Evolutionary conservation across 92 coral and sea anemone genomes (phyloP).

Genomic region (Galaxea fascicularis): DNA sequence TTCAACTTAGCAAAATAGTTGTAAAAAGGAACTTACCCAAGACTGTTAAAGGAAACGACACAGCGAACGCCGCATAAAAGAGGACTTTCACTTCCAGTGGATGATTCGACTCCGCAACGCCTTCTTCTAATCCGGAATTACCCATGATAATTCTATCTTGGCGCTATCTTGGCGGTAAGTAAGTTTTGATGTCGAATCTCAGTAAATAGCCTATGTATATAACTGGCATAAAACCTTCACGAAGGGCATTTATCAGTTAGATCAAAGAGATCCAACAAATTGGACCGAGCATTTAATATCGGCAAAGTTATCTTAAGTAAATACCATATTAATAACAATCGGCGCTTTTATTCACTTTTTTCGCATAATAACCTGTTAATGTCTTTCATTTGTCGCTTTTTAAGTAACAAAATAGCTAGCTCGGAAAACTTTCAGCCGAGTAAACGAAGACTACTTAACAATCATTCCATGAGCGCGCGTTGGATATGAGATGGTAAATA

Average conservation of each 20-base stretch:
- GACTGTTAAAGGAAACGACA: slow-evolving; percentile 78
- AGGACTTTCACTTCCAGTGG: slow-evolving; percentile 77
- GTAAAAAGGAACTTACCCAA: slow-evolving; percentile 65
- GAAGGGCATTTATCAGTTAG: neutral
- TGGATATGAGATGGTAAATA: no score
- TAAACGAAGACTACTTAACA: neutral
- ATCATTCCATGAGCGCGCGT: no score
- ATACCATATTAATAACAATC: slow-evolving; percentile 2
- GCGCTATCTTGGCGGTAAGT: neutral
- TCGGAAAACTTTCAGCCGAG: neutral
- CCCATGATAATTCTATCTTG: neutral
- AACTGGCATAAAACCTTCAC: neutral
- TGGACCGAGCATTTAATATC: slow-evolving; percentile 32
- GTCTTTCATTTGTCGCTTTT: neutral
- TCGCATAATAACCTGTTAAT: neutral
- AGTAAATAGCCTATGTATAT: neutral
- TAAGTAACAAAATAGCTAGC: neutral
- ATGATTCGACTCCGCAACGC: slow-evolving; percentile 18
- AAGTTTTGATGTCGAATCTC: neutral
- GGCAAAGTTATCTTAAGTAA: slow-evolving; percentile 11
- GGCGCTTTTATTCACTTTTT: slow-evolving; percentile 1
- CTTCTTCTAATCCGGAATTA: slow-evolving; percentile 27
- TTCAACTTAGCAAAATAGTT: no score
- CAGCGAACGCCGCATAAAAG: slow-evolving; percentile 74
- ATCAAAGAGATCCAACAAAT: neutral